Base-by-base conservation (phyloP, 2,888 invertebrate genomes). In the Tinea semifulvella region DNA sequence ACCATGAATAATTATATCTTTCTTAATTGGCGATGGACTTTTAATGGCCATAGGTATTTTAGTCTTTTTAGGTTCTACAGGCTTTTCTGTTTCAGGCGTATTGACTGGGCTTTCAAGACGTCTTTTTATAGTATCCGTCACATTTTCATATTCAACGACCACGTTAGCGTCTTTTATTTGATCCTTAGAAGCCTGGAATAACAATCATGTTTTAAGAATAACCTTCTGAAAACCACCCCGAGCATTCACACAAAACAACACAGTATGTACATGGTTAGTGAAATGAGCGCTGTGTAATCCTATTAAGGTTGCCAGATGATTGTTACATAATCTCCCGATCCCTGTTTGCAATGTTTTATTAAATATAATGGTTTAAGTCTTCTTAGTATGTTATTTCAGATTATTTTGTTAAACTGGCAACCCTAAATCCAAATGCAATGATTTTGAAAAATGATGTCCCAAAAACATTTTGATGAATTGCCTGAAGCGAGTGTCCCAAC, bases 51-150 rank as follows among this genome's bases (percentile, higher is more conserved):
- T 56, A 13, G 81, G 81, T 50, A 81, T 82, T 53, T 63, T 68
- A 2, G 80, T 76, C 52, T 63, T 68, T 57, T 80, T 80, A n/a
- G 60, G 56, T 38, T 71, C 73, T 16, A 45, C 47, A 0, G 70
- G 68, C 45, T 57, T 65, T 27, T 69, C 70, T 4, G 62, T 52
- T 38, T 77, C 82, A 6, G 81, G 79, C 27, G 76, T 62, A 47
- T 65, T 58, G 28, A 58, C 66, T 53, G 83, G 76, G 51, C 72
- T 68, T 57, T 84, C 83, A 49, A 84, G 65, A 13, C 82, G 74
- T 46, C 88, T 79, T 55, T 86, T 84, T 50, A 88, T 86, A 3
- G 88, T 87, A 63, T 86, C 85, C 45, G 85, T 85, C 13, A 87
- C 83, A 53, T 82, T 83, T 64, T 86, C 85, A 55, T 84, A 84